Evolutionary conservation across 2,797 vertebrate species (phyloP), one percentile per base, ranked within the genome.

Genomic region (Delichon dasypus): DNA sequence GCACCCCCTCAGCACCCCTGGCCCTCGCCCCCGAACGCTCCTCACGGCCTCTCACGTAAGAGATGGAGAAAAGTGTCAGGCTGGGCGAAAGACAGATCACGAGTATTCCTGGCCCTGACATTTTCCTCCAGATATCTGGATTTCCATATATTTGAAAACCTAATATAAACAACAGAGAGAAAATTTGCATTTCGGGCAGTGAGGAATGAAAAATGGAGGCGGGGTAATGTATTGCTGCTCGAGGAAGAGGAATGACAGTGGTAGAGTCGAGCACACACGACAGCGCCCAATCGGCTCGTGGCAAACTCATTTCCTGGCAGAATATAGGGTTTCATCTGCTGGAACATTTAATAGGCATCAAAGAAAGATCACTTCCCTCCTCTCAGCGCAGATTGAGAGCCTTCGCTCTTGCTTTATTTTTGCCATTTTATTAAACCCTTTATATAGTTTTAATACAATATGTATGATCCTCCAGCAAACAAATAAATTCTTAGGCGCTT

Each of bases 131-230:
- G 97, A 97, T 97, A 97, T 97, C 97, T 96, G 97, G 98, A 98
- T 98, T 98, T 98, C 98, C 98, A 98, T 98, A 98, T 97, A 98
- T 98, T 98, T 98, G 97, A 98, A 98, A 98, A 98, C 97, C 98
- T 98, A 98, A 98, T 98, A 98, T 98, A 98, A 98, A 98, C 98
- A 98, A 98, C 97, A 97, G 98, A 98, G 97, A 85, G 90, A 90
- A 97, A 97, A 98, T 98, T 97, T 98, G 97, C 98, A 98, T 98
- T 94, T 97, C 72, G 97, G 98, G 98, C 97, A 98, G 97, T 97
- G 94, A 96, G 97, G 97, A 98, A 98, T 98, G 98, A 98, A 97
- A 98, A 98, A 98, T 98, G 90, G 98, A 98, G 98, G 97, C 64
- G 30, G 97, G 5, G 90, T 97, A 97, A 98, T 97, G 97, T 97